These are phyloP conservation scores for Nematolebias whitei DNA, from an alignment of 2,113 vertebrate species.

Conservation along the genomic window DNA sequence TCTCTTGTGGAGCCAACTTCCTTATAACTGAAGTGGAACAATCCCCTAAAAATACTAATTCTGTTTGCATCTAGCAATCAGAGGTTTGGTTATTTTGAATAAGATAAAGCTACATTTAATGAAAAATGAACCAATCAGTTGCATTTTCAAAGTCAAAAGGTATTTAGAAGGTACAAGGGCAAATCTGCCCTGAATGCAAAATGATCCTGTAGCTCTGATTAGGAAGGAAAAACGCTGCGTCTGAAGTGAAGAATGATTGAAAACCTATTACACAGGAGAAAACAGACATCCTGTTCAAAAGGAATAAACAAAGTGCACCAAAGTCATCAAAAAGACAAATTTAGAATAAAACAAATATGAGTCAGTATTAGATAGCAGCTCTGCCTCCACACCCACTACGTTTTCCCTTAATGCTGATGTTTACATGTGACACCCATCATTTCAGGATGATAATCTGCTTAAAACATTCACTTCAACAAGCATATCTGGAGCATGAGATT, in stretches of 20 bases:
- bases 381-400: slow-evolving; percentile 3
- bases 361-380: slow-evolving; percentile 13
- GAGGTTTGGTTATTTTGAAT: slow-evolving; percentile 6
- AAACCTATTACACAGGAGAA: slow-evolving; percentile 16
- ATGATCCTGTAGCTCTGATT: not conserved
- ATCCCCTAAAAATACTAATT: not conserved
- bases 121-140: slow-evolving; percentile 3
- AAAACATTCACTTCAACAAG: slow-evolving; percentile 35
- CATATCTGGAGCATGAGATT: slow-evolving; percentile 49
- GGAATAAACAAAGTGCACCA: not conserved
- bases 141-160: slow-evolving; percentile 18
- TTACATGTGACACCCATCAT: slow-evolving; percentile 23
- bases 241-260: slow-evolving; percentile 18
- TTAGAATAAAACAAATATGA: slow-evolving; percentile 1
- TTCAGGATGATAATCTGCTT: slow-evolving; percentile 44
- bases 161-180: slow-evolving; percentile 3
- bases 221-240: slow-evolving; percentile 12
- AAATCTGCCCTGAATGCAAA: slow-evolving; percentile 8
- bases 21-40: not conserved
- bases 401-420: slow-evolving; percentile 1
- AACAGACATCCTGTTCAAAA: slow-evolving; percentile 7
- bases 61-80: slow-evolving; percentile 4
- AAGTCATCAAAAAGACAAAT: slow-evolving; percentile 16
- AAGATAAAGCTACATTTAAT: slow-evolving; percentile 18
- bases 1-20: no score